Evolutionary conservation across 2,113 vertebrate species (phyloP).

Genomic region (Pelusios castaneus): DNA sequence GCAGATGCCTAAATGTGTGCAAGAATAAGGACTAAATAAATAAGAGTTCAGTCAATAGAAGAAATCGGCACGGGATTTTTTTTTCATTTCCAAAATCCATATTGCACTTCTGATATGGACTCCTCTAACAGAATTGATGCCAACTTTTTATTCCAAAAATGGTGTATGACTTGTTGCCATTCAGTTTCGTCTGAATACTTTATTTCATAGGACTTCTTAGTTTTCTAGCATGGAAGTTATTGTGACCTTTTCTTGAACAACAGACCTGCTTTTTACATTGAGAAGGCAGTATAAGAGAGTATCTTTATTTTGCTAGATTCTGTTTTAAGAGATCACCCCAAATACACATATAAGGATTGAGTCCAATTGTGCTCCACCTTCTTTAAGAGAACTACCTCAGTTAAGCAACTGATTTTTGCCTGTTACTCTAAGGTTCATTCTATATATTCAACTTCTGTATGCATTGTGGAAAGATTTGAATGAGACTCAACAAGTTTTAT

Average conservation of each 20-base stretch:
- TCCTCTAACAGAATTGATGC: not conserved
- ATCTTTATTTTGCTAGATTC: not conserved
- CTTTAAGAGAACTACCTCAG: not conserved
- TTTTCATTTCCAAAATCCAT: not conserved
- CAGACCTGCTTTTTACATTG: not conserved
- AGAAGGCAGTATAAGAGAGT: not conserved
- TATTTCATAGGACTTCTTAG: not conserved
- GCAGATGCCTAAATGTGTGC: not conserved
- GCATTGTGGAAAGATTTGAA: not conserved
- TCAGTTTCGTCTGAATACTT: not conserved
- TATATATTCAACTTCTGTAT: not conserved
- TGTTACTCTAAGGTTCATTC: not conserved
- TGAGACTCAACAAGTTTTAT: rapidly evolving
- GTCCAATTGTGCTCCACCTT: not conserved
- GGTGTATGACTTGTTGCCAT: not conserved
- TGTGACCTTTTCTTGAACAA: not conserved
- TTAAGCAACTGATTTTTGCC: not conserved
- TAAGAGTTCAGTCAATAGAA: not conserved
- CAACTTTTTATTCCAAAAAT: not conserved
- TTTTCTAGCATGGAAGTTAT: not conserved
- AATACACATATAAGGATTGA: not conserved
- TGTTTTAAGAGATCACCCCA: not conserved
- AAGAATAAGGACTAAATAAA: not conserved
- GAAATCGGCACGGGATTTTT: not conserved
- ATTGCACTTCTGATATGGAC: not conserved